Base-by-base conservation (phyloP, 2,888 invertebrate species). In the Melanchra persicariae region DNA sequence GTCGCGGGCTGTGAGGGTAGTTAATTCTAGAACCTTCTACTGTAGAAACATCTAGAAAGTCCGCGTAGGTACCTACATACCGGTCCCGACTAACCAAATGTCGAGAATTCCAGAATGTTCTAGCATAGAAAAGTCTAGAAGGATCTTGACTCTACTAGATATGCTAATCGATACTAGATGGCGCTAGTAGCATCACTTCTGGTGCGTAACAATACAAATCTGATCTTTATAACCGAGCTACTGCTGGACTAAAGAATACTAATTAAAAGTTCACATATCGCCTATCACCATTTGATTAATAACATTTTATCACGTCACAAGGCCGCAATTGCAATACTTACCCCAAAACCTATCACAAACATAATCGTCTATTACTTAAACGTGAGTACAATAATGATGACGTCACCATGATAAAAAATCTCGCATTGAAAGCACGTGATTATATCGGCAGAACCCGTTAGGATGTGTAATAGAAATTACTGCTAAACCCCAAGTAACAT, bases 381-480 rank as follows among this genome's bases (percentile, higher is more conserved):
- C n/a, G 54, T 69, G 52, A 70, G 54, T 76, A 70, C 72, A 75
- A 77, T 67, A 67, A 51, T 34, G 47, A 74, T 83, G 71, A 81
- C 78, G 75, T 78, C 71, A 77, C 43, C 49, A 72, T 55, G 61
- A 67, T 43, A 80, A 66, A 59, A 57, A 70, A 70, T 34, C 54
- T 40, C 64, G 55, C 62, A 70, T 75, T 54, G 61, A 49, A 70
- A 66, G 61, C 75, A 80, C 55, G 62, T 68, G 60, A 69, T 59
- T 55, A 43, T 71, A 52, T 37, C 57, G 57, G 22, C 43, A 43
- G 26, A 62, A 67, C 75, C 79, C 75, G 77, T 79, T 79, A 84
- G 64, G 30, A 59, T 49, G 68, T 74, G 66, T 70, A 74, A 75
- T 52, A 45, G 22, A 57, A 34, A 22, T n/a, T n/a, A n/a, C 73